A percentile compares a stretch with the other conserved stretches of the same genome.
Evolutionary conservation across 2,797 vertebrate genomes (phyloP).

Genomic region (Oceanodroma leucorhoa): DNA sequence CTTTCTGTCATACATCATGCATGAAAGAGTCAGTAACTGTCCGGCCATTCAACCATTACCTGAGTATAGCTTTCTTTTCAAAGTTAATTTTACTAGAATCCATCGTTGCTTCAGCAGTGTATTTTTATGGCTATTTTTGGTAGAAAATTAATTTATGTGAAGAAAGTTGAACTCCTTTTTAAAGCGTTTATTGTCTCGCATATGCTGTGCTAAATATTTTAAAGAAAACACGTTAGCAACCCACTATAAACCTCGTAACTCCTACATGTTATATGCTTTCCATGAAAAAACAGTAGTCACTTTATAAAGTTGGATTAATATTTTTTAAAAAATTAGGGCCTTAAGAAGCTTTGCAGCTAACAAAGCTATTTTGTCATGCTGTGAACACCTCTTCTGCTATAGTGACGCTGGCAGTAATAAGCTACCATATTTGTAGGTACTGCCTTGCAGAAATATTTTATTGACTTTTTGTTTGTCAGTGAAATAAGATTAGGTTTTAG

Average conservation of each 20-base stretch:
- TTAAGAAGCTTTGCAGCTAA: conserved; percentile 27
- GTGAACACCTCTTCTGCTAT: background rate
- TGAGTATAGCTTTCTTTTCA: background rate
- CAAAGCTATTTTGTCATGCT: conserved; percentile 45
- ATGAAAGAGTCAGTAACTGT: background rate
- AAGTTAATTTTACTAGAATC: background rate
- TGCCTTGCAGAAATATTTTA: background rate
- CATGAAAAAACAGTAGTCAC: conserved; percentile 13
- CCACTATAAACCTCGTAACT: background rate
- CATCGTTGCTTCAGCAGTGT: background rate
- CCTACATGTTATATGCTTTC: background rate
- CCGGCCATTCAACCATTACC: background rate
- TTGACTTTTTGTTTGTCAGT: conserved; percentile 31
- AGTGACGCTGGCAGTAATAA: conserved; percentile 8
- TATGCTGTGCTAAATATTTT: conserved; percentile 2
- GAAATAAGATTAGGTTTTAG: background rate
- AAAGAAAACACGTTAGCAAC: conserved; percentile 12
- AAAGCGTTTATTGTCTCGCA: conserved; percentile 13
- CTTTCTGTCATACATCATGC: background rate
- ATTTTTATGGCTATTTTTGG: conserved; percentile 30
- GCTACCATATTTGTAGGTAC: background rate
- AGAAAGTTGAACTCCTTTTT: conserved; percentile 18
- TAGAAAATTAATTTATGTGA: conserved; percentile 16
- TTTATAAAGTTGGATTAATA: conserved; percentile 19
- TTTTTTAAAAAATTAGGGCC: background rate